These are phyloP conservation scores for Leptopilina clavipes DNA, from an alignment of 1,140 invertebrate genomes.

Conservation along the genomic window DNA sequence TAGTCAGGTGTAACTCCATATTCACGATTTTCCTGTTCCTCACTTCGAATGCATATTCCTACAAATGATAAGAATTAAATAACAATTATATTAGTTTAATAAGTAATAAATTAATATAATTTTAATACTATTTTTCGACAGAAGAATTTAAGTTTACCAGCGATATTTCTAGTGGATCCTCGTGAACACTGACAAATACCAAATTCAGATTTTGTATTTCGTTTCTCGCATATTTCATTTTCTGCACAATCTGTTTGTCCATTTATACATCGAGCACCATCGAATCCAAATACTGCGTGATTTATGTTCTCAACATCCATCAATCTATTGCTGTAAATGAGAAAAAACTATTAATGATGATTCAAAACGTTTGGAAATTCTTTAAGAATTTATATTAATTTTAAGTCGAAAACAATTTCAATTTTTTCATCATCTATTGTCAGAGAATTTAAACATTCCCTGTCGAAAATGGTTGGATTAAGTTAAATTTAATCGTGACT, in stretches of 20 bases:
- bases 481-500: not conserved
- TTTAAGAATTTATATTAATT: no score
- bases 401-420: no score
- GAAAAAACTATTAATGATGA: conserved; percentile 30
- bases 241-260: conserved; percentile 75
- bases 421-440: no score
- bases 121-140: no score
- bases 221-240: conserved; percentile 81
- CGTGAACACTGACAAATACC: conserved; percentile 82
- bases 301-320: conserved; percentile 71
- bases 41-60: conserved; percentile 56
- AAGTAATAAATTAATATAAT: not conserved
- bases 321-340: conserved; percentile 61
- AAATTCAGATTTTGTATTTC: conserved; percentile 75
- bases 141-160: conserved; percentile 59
- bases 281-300: conserved; percentile 63
- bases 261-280: conserved; percentile 71
- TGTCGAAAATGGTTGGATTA: no score
- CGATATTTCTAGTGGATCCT: conserved; percentile 76
- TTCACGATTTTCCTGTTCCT: conserved; percentile 55
- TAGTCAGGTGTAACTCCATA: conserved; percentile 63
- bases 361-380: no score
- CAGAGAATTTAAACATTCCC: no score
- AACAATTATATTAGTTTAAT: conserved; percentile 1
- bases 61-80: conserved; percentile 43